Conservation (phyloP, 2,113 vertebrate genomes). For the Potamarius usumacintae region DNA sequence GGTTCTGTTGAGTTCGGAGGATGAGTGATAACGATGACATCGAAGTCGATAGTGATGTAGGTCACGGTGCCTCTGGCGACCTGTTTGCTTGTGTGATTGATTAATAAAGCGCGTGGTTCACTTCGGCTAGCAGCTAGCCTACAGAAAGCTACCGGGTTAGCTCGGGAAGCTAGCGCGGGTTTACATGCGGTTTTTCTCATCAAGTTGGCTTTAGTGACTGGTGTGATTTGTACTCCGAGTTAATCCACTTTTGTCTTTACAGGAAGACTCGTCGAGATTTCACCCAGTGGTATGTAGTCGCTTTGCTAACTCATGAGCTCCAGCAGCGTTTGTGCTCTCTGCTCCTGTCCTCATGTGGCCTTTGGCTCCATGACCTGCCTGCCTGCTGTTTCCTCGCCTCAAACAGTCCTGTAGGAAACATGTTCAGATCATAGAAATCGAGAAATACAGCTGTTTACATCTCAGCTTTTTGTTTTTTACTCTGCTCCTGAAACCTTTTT, state of each 20-base stretch:
- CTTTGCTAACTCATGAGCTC: conserved; percentile 58
- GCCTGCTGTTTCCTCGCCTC: neutral
- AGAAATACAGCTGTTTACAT: no score
- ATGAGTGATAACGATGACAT: conserved; percentile 99
- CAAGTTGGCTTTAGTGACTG: neutral
- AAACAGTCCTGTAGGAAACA: neutral
- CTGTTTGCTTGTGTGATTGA: neutral
- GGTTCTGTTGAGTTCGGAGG: conserved; percentile 67
- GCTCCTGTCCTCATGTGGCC: conserved; percentile 19
- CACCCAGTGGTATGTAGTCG: conserved; percentile 76
- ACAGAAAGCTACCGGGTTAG: conserved; percentile 18
- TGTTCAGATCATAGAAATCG: neutral
- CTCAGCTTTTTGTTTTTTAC: neutral
- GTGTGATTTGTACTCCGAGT: conserved; percentile 46
- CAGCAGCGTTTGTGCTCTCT: neutral
- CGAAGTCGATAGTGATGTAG: conserved; percentile 99
- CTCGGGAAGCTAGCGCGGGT: neutral
- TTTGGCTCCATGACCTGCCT: neutral
- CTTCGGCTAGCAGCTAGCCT: neutral
- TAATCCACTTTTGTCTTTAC: conserved; percentile 67
- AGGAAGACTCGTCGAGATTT: conserved; percentile 79
- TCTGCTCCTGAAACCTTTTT: neutral
- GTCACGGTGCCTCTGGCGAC: conserved; percentile 59
- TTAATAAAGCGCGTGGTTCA: neutral
- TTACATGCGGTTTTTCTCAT: neutral